Evolutionary conservation across 2,888 invertebrate species (phyloP).

Genomic region (Latrodectus elegans): DNA sequence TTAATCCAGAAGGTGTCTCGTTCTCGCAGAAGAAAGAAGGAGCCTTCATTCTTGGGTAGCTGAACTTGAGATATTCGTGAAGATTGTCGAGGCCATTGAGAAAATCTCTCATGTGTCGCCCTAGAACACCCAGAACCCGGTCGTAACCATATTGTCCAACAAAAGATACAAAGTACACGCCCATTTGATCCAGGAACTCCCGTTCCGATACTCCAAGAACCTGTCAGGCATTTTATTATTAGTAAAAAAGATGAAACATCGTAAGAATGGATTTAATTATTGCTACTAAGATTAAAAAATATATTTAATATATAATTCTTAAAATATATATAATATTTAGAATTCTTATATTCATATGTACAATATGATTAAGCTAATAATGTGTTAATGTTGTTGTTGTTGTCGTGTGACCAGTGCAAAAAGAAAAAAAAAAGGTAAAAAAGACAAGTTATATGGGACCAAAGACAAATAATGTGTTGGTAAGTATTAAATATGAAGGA

Average conservation of each 20-base stretch:
- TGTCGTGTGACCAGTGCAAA: too few relatives aligned
- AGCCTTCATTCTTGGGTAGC: slow-evolving; percentile 90
- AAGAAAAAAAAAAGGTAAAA: too few relatives aligned
- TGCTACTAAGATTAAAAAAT: too few relatives aligned
- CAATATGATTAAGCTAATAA: too few relatives aligned
- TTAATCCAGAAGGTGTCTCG: slow-evolving; percentile 92
- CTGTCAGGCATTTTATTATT: slow-evolving; percentile 76
- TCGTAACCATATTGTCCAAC: slow-evolving; percentile 97
- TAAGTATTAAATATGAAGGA: too few relatives aligned
- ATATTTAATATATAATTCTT: too few relatives aligned
- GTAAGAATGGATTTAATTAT: background rate
- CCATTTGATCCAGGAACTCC: slow-evolving; percentile 95
- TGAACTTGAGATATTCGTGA: slow-evolving; percentile 97
- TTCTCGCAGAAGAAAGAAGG: slow-evolving; percentile 98
- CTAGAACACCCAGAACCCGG: slow-evolving; percentile 87
- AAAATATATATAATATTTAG: too few relatives aligned
- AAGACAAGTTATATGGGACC: too few relatives aligned
- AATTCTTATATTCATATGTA: too few relatives aligned
- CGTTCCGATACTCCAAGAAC: slow-evolving; percentile 89
- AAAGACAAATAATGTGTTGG: too few relatives aligned
- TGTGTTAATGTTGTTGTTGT: too few relatives aligned
- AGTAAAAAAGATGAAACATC: background rate
- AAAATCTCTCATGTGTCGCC: slow-evolving; percentile 93
- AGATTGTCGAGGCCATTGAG: slow-evolving; percentile 95
- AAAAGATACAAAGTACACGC: slow-evolving; percentile 93